Evolutionary conservation across 1,140 invertebrate genomes (phyloP), one percentile per base, ranked within the genome.

Genomic region (Pemphigus obesinymphae): DNA sequence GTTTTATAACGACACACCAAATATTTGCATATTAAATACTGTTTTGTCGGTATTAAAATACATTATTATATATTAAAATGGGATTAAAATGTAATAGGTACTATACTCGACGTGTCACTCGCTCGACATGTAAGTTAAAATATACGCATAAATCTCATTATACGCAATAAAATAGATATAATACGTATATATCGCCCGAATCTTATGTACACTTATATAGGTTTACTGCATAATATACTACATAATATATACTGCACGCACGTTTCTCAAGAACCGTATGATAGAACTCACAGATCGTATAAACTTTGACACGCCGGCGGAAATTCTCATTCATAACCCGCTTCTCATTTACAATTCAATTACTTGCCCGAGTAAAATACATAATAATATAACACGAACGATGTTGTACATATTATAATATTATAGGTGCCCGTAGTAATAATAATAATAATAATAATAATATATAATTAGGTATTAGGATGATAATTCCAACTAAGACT

Each of bases 331-430:
- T 75, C 26, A 53, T 50, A 75, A 55, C 48, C n/a, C n/a, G 11
- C 15, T 55, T 76, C 73, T 76, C 50, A 58, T 76, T 76, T 55
- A 76, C 50, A 76, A 55, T 76, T 76, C 73, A 76, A 76, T 76
- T 76, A 76, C 34, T 55, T 40, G 20, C 23, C 11, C 13, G 26
- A 70, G 66, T 45, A 68, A 40, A 68, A 68, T 40, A 68, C n/a
- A 40, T 13, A 23, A 20, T n/a, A n/a, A n/a, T n/a, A n/a, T n/a
- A n/a, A n/a, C n/a, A n/a, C n/a, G n/a, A n/a, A n/a, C n/a, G n/a
- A n/a, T n/a, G n/a, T n/a, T n/a, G n/a, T n/a, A n/a, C n/a, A n/a
- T n/a, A n/a, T n/a, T n/a, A n/a, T n/a, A n/a, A n/a, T n/a, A n/a
- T n/a, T n/a, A n/a, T n/a, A n/a, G n/a, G n/a, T n/a, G 23, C 34